phyloP scores from a whole-genome alignment of 2,113 vertebrate species.

The Siphamia tubifer region DNA sequence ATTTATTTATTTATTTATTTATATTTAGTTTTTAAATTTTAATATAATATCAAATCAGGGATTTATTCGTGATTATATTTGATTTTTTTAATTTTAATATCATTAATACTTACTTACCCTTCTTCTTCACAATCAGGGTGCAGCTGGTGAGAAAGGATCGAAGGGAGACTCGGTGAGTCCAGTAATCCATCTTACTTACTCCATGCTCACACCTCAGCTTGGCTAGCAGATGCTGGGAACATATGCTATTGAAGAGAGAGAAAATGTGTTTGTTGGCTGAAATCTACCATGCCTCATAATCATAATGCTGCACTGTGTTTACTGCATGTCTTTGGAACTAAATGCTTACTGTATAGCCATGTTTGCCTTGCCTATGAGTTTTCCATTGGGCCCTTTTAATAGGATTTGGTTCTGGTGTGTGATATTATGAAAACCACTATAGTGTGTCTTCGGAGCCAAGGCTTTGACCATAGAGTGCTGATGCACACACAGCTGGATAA shows the following conservation, averaged over 20 bases:
- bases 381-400: conserved; percentile 53
- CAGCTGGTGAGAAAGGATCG: conserved; percentile 87
- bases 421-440: conserved; percentile 58
- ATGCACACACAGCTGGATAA: conserved; percentile 70
- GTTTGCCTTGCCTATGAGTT: conserved; percentile 48
- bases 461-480: conserved; percentile 59
- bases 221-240: conserved; percentile 45
- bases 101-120: neutral
- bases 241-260: conserved; percentile 37
- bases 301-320: conserved; percentile 44
- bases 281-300: conserved; percentile 47
- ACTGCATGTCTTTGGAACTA: conserved; percentile 45
- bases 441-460: conserved; percentile 54
- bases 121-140: conserved; percentile 75
- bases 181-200: conserved; percentile 46
- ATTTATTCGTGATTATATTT: no score
- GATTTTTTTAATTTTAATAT: neutral
- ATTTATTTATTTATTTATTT: no score
- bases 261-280: conserved; percentile 37
- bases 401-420: conserved; percentile 63
- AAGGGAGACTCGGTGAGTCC: conserved; percentile 86
- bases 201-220: conserved; percentile 11
- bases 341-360: conserved; percentile 30
- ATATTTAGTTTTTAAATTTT: no score
- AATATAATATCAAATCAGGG: no score